These are phyloP conservation scores for Sisor rabdophorus DNA, from an alignment of 2,113 vertebrate genomes.

Conservation along the genomic window DNA sequence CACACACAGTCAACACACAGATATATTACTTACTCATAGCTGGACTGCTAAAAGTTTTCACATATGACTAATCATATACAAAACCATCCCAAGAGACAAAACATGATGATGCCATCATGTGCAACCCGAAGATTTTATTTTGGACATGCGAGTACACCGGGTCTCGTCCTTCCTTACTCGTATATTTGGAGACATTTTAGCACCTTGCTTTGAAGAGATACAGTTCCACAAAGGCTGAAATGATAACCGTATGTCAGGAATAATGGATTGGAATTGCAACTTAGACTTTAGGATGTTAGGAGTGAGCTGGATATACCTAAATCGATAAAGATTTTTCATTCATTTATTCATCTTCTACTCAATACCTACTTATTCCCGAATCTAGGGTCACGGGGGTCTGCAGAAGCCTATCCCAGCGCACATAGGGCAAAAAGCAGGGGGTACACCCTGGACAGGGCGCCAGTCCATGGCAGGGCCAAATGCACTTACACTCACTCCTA, in stretches of 20 bases:
- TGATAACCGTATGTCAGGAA: neutral
- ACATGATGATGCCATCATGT: constrained; percentile 10
- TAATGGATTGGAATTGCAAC: neutral
- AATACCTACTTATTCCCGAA: no score
- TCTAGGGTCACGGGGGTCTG: no score
- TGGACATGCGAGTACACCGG: neutral
- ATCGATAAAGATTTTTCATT: no score
- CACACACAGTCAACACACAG: neutral
- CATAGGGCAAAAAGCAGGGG: no score
- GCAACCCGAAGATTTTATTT: neutral
- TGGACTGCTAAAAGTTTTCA: neutral
- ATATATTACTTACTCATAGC: neutral
- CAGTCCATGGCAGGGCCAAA: no score
- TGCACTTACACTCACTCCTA: no score
- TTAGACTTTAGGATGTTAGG: no score
- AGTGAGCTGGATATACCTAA: no score
- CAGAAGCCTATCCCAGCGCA: no score
- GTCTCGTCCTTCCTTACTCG: neutral
- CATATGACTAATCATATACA: constrained; percentile 2
- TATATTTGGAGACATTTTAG: constrained; percentile 4
- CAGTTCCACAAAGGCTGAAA: neutral
- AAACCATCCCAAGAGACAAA: constrained; percentile 1
- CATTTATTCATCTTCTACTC: no score
- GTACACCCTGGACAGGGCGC: no score
- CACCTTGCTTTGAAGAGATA: constrained; percentile 1